Evolutionary conservation across 2,888 invertebrate species (phyloP).

Genomic region (Spisula solida): DNA sequence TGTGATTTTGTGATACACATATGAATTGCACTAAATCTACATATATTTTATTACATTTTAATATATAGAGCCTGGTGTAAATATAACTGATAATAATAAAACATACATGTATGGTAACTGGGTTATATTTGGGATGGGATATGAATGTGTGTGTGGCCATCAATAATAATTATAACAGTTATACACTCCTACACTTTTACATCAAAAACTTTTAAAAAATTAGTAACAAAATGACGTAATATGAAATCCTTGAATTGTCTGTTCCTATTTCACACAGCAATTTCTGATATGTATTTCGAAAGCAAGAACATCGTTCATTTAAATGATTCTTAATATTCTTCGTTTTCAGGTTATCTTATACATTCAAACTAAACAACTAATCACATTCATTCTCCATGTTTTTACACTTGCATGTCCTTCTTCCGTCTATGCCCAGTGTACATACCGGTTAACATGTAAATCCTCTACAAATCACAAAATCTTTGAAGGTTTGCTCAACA

Average conservation of each 20-base stretch:
- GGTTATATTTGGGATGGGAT: not conserved
- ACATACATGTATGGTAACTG: not conserved
- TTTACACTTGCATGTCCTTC: not conserved
- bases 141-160: not conserved
- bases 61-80: not conserved
- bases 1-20: not conserved
- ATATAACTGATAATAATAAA: not conserved
- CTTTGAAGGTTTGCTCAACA: too few species aligned
- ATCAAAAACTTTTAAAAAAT: not conserved
- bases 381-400: not conserved
- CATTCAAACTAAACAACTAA: not conserved
- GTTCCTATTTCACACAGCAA: not conserved
- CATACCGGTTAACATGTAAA: too few species aligned
- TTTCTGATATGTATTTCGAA: not conserved
- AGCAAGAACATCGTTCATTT: not conserved
- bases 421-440: too few species aligned
- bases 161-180: not conserved
- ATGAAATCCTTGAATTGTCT: not conserved
- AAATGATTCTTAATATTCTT: not conserved
- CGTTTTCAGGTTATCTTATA: not conserved
- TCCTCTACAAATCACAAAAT: too few species aligned
- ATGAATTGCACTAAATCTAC: slow-evolving; percentile 22
- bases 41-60: slow-evolving; percentile 11
- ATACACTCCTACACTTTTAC: not conserved
- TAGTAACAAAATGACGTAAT: not conserved